Percentiles rank a stretch among this genome's conserved stretches.
Conservation (phyloP, 2,888 invertebrate genomes). For the Drosophila subquinaria region DNA sequence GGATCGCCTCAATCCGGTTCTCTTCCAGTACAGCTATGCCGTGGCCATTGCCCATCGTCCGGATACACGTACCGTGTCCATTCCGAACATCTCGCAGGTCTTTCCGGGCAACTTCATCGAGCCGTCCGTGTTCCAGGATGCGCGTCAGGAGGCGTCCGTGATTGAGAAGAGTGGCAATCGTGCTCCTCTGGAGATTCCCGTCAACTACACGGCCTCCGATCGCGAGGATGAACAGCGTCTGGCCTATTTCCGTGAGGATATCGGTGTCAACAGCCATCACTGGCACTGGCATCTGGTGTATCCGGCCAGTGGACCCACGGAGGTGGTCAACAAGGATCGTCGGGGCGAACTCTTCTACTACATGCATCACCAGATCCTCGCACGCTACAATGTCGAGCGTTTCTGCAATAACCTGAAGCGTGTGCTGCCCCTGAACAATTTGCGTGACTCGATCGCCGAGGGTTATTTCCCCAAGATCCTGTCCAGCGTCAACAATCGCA, state of each 20-base stretch:
- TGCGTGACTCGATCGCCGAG: conserved; percentile 90
- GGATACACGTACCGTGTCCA: conserved; percentile 86
- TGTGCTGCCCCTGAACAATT: conserved; percentile 89
- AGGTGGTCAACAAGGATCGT: conserved; percentile 90
- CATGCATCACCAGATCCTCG: conserved; percentile 89
- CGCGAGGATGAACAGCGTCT: conserved; percentile 92
- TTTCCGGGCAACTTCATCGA: conserved; percentile 95
- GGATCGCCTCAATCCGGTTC: conserved; percentile 91
- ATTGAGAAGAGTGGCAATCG: conserved; percentile 86
- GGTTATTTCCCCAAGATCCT: conserved; percentile 94
- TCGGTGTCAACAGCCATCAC: conserved; percentile 94
- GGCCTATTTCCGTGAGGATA: conserved; percentile 94
- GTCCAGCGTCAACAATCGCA: conserved; percentile 88
- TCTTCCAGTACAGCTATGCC: conserved; percentile 92
- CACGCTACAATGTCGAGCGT: conserved; percentile 91
- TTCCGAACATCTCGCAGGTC: conserved; percentile 91
- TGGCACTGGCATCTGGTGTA: conserved; percentile 97
- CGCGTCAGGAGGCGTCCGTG: conserved; percentile 89
- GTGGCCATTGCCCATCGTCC: conserved; percentile 90
- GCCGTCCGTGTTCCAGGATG: conserved; percentile 89
- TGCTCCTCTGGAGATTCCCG: conserved; percentile 88
- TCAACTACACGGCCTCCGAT: conserved; percentile 91
- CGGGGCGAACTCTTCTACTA: conserved; percentile 91
- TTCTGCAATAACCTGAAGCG: conserved; percentile 90
- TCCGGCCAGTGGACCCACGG: conserved; percentile 88